Percentiles rank a stretch among this genome's conserved stretches.
These are phyloP conservation scores for Sinonovacula constricta DNA, from an alignment of 1,140 invertebrate genomes.

Conservation along the genomic window DNA sequence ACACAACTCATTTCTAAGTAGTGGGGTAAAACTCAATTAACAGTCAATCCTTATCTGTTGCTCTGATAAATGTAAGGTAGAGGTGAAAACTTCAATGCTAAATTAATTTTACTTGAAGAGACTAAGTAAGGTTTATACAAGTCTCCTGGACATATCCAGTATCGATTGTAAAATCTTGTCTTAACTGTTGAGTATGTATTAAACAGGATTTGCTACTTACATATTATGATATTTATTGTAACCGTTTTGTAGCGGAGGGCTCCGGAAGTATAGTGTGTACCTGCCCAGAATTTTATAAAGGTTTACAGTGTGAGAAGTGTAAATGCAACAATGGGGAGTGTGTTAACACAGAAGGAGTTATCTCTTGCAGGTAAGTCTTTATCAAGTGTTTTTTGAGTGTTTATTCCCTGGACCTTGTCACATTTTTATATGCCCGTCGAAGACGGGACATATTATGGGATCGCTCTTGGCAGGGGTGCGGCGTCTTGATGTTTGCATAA, in stretches of 20 bases:
- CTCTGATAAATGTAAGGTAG: too few relatives aligned
- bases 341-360: neutral
- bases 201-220: neutral
- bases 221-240: neutral
- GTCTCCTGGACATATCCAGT: neutral
- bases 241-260: neutral
- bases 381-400: neutral
- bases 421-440: neutral
- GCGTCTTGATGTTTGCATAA: too few relatives aligned
- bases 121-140: neutral
- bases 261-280: conserved; percentile 1
- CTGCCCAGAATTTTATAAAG: conserved; percentile 17
- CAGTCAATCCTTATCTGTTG: too few relatives aligned
- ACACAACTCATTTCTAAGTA: too few relatives aligned
- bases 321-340: conserved; percentile 22
- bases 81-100: neutral
- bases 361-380: conserved; percentile 27
- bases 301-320: conserved; percentile 13
- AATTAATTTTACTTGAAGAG: neutral
- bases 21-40: too few relatives aligned
- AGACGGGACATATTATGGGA: neutral
- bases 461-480: neutral
- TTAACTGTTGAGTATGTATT: neutral
- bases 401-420: neutral
- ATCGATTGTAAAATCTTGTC: neutral